Evolutionary conservation across 2,888 invertebrate genomes (phyloP).

Genomic region (Seladonia tumulorum): DNA sequence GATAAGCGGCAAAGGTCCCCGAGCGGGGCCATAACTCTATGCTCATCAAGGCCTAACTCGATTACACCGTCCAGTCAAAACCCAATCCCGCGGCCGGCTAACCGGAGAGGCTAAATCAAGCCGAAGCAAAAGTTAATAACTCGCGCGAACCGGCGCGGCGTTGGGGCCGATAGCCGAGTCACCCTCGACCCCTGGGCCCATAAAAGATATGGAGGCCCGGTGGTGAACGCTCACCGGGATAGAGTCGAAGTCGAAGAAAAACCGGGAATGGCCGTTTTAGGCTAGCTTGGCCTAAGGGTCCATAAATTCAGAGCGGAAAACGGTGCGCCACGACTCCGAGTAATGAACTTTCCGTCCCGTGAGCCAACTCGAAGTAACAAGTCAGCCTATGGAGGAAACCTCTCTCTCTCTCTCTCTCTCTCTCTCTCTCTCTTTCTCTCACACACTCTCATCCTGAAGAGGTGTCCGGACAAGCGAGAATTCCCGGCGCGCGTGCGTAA

Average conservation of each 20-base stretch:
- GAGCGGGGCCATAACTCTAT: neutral
- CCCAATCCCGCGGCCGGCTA: neutral
- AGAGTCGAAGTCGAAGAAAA: neutral
- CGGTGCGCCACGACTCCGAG: neutral
- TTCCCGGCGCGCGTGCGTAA: constrained; percentile 44
- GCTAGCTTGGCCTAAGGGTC: neutral
- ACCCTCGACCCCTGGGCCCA: neutral
- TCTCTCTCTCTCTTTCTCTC: neutral
- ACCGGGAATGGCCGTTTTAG: neutral
- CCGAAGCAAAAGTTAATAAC: constrained; percentile 4
- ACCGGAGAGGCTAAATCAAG: constrained; percentile 1
- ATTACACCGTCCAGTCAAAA: constrained; percentile 5
- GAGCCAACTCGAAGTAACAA: constrained; percentile 34
- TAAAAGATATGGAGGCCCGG: neutral
- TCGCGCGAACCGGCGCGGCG: neutral
- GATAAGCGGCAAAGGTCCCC: neutral
- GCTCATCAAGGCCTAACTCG: neutral
- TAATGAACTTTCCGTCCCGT: constrained; percentile 28
- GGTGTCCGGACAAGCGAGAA: constrained; percentile 32
- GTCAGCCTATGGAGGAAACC: neutral
- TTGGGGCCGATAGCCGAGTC: neutral
- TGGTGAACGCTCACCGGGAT: neutral
- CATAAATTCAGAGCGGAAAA: constrained; percentile 24
- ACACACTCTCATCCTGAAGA: neutral
- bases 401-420: too few species aligned